Evolutionary conservation across 2,888 invertebrate genomes (phyloP).

Genomic region (Vannuccia rotundouncinata): DNA sequence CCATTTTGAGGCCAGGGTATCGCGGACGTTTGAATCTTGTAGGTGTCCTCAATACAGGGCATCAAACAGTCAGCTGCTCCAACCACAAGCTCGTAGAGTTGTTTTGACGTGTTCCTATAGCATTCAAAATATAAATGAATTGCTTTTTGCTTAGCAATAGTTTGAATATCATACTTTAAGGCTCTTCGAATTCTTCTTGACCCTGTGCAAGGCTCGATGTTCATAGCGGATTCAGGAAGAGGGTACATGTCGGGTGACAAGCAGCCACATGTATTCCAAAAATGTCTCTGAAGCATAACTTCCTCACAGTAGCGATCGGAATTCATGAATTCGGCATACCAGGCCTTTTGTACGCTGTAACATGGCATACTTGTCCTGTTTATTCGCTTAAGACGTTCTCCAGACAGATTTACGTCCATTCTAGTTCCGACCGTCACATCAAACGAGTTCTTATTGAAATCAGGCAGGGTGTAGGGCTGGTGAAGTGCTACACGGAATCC

Average conservation of each 20-base stretch:
- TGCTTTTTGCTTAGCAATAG: not conserved
- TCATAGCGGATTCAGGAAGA: not conserved
- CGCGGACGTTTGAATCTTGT: not conserved
- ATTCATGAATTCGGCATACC: not conserved
- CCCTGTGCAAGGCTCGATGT: not conserved
- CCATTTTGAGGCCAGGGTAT: not conserved
- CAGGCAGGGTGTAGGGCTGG: conserved; percentile 11
- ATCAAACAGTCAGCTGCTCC: not conserved
- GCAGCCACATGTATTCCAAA: not conserved
- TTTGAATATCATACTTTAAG: not conserved
- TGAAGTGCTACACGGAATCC: conserved; percentile 25
- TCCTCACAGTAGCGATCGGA: not conserved
- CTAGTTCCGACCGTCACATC: conserved; percentile 14
- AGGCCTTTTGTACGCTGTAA: not conserved
- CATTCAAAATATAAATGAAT: not conserved
- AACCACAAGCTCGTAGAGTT: not conserved
- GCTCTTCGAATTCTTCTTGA: not conserved
- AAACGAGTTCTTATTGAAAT: conserved; percentile 30
- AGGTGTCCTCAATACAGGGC: not conserved
- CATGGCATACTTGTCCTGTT: conserved; percentile 7
- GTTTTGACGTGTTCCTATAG: not conserved
- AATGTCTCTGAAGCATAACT: not conserved
- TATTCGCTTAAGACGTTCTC: not conserved
- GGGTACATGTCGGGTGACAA: conserved; percentile 20
- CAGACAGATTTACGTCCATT: not conserved